Base-by-base conservation (phyloP, 2,113 vertebrate species). In the Salvelinus sp. region DNA sequence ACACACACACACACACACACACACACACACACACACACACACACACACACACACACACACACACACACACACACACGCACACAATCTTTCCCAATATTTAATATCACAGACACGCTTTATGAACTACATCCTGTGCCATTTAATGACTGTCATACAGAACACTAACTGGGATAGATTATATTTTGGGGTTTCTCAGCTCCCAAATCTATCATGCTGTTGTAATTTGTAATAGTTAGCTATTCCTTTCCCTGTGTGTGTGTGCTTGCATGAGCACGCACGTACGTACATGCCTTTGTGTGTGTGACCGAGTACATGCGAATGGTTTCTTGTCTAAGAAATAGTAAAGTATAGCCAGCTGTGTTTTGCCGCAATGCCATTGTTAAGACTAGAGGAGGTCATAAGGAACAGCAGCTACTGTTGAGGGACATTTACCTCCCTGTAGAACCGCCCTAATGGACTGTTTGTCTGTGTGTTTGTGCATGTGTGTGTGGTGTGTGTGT, bases 111-210 rank as follows among this genome's bases (percentile, higher is more conserved):
- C 75, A 63, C 68, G 69, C 84, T 79, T 76, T 73, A 70, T 73
- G 69, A 64, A 70, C 54, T 77, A 70, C 70, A 70, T 23, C 75
- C 79, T 58, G 78, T 70, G 73, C 54, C 38, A 44, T 44, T 44
- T 44, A 44, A 12, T 44, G 38, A 9, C 38, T 44, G 38, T 44
- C 75, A 66, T 63, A 67, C 33, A 50, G 72, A 73, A 68, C 65
- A 70, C 82, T 87, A 81, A 83, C 79, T 82, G 76, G 79, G 78
- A 88, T 83, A 83, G 81, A 90, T 88, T 83, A 79, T 87, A 71
- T 73, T 83, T 68, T 82, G 76, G 73, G 79, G 77, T 18, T 18
- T 54, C 16, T 54, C 14, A 54, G 50, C 50, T 18, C 50, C 16
- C 50, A 54, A 44, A 44, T 44, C 38, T 44, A 10, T 44, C 9